phyloP scores from a whole-genome alignment of 2,113 vertebrate genomes.

The Oreocharis arfaki region DNA sequence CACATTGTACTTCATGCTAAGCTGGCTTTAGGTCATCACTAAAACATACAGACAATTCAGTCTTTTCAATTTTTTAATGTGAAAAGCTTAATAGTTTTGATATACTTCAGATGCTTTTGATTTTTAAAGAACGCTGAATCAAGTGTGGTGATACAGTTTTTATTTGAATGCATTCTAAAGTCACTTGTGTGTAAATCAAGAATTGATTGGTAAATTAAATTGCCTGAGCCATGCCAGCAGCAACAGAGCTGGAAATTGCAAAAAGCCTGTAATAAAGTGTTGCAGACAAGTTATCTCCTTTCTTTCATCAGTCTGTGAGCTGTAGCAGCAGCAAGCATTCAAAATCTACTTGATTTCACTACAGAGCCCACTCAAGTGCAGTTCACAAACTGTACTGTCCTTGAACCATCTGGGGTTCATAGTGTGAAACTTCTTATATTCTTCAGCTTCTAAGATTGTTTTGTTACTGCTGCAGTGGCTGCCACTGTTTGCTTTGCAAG shows the following conservation, averaged over 20 bases:
- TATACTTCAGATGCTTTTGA: background rate
- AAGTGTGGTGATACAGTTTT: background rate
- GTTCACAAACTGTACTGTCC: background rate
- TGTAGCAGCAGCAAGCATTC: slow-evolving; percentile 14
- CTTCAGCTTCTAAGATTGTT: background rate
- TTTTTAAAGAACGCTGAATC: background rate
- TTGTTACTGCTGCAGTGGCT: background rate
- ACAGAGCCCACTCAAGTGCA: background rate
- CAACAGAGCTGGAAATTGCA: background rate
- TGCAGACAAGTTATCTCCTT: background rate
- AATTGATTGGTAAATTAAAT: slow-evolving; percentile 45
- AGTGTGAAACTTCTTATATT: background rate
- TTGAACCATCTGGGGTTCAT: background rate
- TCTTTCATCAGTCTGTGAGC: background rate
- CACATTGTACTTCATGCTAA: background rate
- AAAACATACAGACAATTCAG: background rate
- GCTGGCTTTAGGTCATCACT: background rate
- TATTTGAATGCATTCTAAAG: slow-evolving; percentile 1
- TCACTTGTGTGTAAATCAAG: slow-evolving; percentile 37
- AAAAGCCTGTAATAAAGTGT: slow-evolving; percentile 7
- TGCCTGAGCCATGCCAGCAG: background rate
- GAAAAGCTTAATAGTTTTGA: background rate
- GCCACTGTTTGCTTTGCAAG: background rate
- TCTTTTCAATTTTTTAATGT: background rate
- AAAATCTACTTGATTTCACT: slow-evolving; percentile 12